Evolutionary conservation across 2,113 vertebrate genomes (phyloP), one percentile per base, ranked within the genome.

Genomic region (Osmerus mordax): DNA sequence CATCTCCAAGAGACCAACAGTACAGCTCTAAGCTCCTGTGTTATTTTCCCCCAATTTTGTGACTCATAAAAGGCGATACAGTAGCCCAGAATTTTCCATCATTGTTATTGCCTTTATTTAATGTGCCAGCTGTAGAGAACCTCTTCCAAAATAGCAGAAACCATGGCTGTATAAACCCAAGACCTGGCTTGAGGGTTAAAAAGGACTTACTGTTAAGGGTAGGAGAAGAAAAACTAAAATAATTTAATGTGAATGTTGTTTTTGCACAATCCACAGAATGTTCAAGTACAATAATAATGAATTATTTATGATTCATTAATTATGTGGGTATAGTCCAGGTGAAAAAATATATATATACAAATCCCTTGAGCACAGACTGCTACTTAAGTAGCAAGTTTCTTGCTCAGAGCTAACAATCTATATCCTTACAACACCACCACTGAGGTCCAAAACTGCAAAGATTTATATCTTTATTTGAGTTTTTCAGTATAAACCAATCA

Each of bases 161-260:
- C 74, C 80, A 73, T 79, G 76, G 82, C 77, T 79, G 77, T 78
- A 84, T 85, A 81, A 87, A 82, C 60, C 79, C 78, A 65, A 78
- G 62, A 78, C 79, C 72, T 82, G 81, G 82, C 86, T 86, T 66
- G 13, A 75, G 69, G 82, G 65, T 11, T 47, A 87, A 71, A 89
- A 86, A 83, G 86, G 81, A 86, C 85, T 83, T 84, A 84, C 81
- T 88, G 84, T 91, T 83, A 72, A 78, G 69, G 82, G 64, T 76
- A 78, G 72, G 78, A 83, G 77, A 89, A 86, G 85, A 80, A 80
- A 87, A 87, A 87, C 75, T 84, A 84, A 87, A 23, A 23, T 23
- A 23, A 1, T 23, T 23, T 23, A 23, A 23, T 23, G 23, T 23
- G 23, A 23, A 80, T 82, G 29, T 36, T 36, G 32, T 36, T 36